Evolutionary conservation across 2,888 invertebrate species (phyloP).

Genomic region (Melipona bicolor): DNA sequence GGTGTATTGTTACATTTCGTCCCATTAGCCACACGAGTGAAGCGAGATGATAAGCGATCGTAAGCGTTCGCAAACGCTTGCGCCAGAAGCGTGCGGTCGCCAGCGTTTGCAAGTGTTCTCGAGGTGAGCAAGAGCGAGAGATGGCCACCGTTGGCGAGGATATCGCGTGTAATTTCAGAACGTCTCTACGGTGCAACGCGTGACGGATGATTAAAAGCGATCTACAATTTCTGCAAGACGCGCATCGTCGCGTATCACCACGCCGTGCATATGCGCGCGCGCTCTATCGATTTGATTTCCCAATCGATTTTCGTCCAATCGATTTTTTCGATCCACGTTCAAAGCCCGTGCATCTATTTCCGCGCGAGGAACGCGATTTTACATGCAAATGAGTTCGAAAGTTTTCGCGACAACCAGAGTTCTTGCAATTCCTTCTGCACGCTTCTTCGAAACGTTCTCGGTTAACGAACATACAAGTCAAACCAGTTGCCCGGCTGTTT

Average conservation of each 20-base stretch:
- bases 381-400: neutral
- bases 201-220: constrained; percentile 41
- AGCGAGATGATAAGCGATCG: neutral
- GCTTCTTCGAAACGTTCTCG: constrained; percentile 53
- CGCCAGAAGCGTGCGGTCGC: neutral
- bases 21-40: no score
- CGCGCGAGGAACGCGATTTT: neutral
- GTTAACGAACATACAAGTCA: constrained; percentile 59
- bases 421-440: constrained; percentile 22
- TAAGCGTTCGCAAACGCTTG: neutral
- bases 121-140: neutral
- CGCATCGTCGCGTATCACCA: neutral
- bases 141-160: constrained; percentile 1
- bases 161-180: constrained; percentile 61
- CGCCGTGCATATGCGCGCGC: no score
- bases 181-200: constrained; percentile 27
- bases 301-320: neutral
- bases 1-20: neutral
- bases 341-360: no score
- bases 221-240: constrained; percentile 21
- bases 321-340: neutral
- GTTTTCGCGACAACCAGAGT: neutral
- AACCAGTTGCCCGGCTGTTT: constrained; percentile 67
- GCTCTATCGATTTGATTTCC: neutral
- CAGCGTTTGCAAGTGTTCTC: neutral